Evolutionary conservation across 2,113 vertebrate species (phyloP).

Genomic region (Trogon melanurus): DNA sequence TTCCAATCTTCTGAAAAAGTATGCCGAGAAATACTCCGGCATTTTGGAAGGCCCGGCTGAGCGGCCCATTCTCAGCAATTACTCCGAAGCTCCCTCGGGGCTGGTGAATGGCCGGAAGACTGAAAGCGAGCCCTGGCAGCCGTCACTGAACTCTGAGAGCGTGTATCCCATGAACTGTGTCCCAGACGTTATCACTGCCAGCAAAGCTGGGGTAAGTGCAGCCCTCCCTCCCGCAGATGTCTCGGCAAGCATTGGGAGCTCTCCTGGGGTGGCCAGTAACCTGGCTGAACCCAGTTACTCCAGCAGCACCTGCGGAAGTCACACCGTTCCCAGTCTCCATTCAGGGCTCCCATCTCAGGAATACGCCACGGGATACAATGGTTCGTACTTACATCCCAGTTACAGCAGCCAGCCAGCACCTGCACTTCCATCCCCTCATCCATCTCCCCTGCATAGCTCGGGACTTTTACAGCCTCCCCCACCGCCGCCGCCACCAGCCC

Average conservation of each 20-base stretch:
- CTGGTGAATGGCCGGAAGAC: slow-evolving; percentile 95
- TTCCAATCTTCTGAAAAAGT: slow-evolving; percentile 98
- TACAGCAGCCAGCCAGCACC: slow-evolving; percentile 92
- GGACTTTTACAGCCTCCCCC: slow-evolving; percentile 93
- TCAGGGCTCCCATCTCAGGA: slow-evolving; percentile 97
- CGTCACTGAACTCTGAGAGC: slow-evolving; percentile 83
- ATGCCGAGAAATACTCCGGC: slow-evolving; percentile 98
- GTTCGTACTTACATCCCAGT: slow-evolving; percentile 94
- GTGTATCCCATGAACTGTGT: slow-evolving; percentile 98
- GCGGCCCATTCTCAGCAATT: slow-evolving; percentile 91
- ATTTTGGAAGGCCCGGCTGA: slow-evolving; percentile 94
- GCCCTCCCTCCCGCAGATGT: slow-evolving; percentile 92
- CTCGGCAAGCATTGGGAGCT: slow-evolving; percentile 92
- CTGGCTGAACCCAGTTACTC: slow-evolving; percentile 95
- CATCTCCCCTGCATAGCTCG: slow-evolving; percentile 94
- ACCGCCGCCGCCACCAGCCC: slow-evolving; percentile 84
- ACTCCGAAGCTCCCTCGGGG: slow-evolving; percentile 87
- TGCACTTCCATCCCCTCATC: slow-evolving; percentile 93
- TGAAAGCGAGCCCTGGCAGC: slow-evolving; percentile 94
- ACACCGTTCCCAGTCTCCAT: slow-evolving; percentile 90
- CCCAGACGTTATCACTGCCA: slow-evolving; percentile 92
- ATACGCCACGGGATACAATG: slow-evolving; percentile 94
- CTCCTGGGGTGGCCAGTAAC: slow-evolving; percentile 93
- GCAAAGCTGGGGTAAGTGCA: slow-evolving; percentile 93
- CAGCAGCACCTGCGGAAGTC: slow-evolving; percentile 95